Base-by-base conservation (phyloP, 2,113 vertebrate species). In the Grammomys surdaster region DNA sequence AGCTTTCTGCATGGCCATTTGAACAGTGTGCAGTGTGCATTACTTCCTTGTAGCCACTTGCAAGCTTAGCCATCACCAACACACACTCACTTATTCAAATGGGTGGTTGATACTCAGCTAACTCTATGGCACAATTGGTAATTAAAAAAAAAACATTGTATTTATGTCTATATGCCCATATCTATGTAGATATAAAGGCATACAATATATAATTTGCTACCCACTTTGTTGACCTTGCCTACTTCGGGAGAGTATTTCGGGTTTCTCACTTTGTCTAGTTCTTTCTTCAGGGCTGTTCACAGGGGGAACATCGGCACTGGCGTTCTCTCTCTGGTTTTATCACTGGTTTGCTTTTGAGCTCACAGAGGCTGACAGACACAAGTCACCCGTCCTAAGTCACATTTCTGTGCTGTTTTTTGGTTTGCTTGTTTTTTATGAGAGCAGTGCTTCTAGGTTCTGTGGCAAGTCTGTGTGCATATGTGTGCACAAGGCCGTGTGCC, bases 271-370 rank as follows among this genome's bases (percentile, higher is more conserved):
- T 46, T 10, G 24, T 8, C 46, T 65, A 36, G 20, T 75, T 88
- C 75, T 94, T 88, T 58, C 65, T 58, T 56, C 2, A 36, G 63
- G 48, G 22, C 17, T 77, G 1, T 73, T 91, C 67, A 86, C 12
- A 67, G 22, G 40, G 40, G 51, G 86, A 77, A 72, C 48, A 2
- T 20, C 60, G 58, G 12, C 19, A 19, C n/a, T 85, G 56, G 40
- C 77, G 28, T 94, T 93, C 93, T 67, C 87, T 72, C 89, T 81
- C 28, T 81, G n/a, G 26, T 63, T 84, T 84, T 43, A 36, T 54
- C 70, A 65, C 72, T 67, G 46, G 43, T 69, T 81, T 43, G 13
- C 82, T 88, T 85, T n/a, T 48, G 58, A 93, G 77, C 31, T 87
- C 77, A 31, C 3, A 28, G 88, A 80, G 81, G 22, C 54, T 86